Evolutionary conservation across 1,140 invertebrate species (phyloP).

Genomic region (Monochamus saltuarius): DNA sequence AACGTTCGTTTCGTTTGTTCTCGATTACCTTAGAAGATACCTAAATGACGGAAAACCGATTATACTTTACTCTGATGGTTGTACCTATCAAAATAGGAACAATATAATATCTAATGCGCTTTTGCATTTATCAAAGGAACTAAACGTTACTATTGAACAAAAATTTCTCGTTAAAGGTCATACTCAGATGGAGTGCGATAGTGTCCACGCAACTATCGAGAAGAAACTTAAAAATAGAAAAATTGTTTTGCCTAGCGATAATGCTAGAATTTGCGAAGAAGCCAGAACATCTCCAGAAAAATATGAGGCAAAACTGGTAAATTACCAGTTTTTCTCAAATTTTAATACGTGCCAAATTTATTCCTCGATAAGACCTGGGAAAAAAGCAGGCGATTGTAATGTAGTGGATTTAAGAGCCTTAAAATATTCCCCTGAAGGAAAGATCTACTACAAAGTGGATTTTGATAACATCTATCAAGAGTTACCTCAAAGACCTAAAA

Average conservation of each 20-base stretch:
- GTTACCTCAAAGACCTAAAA: no score
- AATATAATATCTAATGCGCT: conserved; percentile 44
- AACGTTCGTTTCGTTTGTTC: conserved; percentile 44
- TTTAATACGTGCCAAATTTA: conserved; percentile 6
- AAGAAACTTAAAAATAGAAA: conserved; percentile 35
- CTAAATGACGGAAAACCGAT: conserved; percentile 10
- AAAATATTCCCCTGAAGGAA: no score
- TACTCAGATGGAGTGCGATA: conserved; percentile 50
- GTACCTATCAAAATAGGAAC: no score
- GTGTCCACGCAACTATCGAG: no score
- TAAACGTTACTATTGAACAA: conserved; percentile 41
- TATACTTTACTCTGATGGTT: conserved; percentile 43
- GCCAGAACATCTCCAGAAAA: conserved; percentile 15
- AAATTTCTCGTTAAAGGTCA: conserved; percentile 50
- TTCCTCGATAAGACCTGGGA: conserved; percentile 5
- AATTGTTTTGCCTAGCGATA: conserved; percentile 35
- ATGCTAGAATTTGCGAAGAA: conserved; percentile 27
- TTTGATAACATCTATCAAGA: no score
- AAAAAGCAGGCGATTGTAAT: not conserved
- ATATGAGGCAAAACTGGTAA: not conserved
- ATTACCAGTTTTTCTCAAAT: conserved; percentile 4
- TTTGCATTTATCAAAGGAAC: conserved; percentile 28
- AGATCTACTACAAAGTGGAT: no score
- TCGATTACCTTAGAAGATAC: conserved; percentile 18
- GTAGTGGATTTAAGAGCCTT: not conserved